These are phyloP conservation scores for Euwallacea fornicatus DNA, from an alignment of 1,140 invertebrate genomes.

Conservation along the genomic window DNA sequence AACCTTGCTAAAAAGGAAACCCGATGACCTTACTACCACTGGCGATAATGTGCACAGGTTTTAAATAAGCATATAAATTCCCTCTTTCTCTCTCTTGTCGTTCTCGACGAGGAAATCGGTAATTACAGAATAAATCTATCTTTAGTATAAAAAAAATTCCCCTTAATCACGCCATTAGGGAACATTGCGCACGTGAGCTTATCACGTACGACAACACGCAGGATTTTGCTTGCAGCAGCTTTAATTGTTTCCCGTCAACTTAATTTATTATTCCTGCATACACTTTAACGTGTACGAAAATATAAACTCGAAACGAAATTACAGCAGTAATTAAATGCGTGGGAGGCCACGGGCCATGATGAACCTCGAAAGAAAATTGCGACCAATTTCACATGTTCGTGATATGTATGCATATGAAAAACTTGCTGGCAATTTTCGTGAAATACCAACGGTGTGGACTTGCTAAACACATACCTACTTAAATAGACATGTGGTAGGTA, in stretches of 20 bases:
- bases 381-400: no score
- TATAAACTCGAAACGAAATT: no score
- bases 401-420: no score
- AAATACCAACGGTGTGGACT: no score
- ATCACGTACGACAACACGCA: slow-evolving; percentile 19
- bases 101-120: slow-evolving; percentile 27
- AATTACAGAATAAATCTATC: slow-evolving; percentile 29
- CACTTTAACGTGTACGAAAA: not conserved
- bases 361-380: no score
- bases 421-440: no score
- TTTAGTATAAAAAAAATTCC: slow-evolving; percentile 9
- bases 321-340: no score
- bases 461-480: no score
- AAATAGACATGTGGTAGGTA: no score
- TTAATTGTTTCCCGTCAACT: no score
- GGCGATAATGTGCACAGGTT: slow-evolving; percentile 27
- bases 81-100: not conserved
- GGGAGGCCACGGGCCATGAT: no score
- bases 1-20: slow-evolving; percentile 36
- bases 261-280: not conserved
- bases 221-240: not conserved
- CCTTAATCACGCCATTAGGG: slow-evolving; percentile 19
- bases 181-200: slow-evolving; percentile 14
- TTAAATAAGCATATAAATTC: slow-evolving; percentile 30
- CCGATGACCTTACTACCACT: slow-evolving; percentile 26